Evolutionary conservation across 1,140 invertebrate species (phyloP).

Genomic region (Bombus sibiricus): DNA sequence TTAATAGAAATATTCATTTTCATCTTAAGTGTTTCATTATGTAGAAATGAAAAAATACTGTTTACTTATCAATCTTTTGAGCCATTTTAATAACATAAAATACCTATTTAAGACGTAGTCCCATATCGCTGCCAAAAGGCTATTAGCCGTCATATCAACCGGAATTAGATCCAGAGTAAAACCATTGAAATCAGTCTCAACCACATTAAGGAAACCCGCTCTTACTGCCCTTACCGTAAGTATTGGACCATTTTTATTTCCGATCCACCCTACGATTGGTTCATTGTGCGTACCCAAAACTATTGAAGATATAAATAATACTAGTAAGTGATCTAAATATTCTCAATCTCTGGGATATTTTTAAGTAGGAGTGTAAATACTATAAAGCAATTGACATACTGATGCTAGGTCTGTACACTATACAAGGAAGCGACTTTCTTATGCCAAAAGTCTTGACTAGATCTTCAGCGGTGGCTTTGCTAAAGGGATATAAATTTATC

Average conservation of each 20-base stretch:
- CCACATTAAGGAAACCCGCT: constrained; percentile 86
- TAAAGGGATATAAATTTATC: constrained; percentile 85
- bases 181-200: constrained; percentile 73
- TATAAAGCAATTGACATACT: constrained; percentile 74
- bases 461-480: constrained; percentile 85
- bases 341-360: not conserved
- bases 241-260: constrained; percentile 89
- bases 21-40: not conserved
- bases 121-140: constrained; percentile 88
- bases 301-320: constrained; percentile 61
- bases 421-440: constrained; percentile 83
- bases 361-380: not conserved
- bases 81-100: not conserved
- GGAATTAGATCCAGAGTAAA: constrained; percentile 87
- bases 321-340: not conserved
- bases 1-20: not conserved
- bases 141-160: constrained; percentile 91
- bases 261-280: constrained; percentile 88
- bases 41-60: constrained; percentile 2
- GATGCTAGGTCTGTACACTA: constrained; percentile 84
- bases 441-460: constrained; percentile 82
- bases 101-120: constrained; percentile 84
- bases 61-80: not conserved
- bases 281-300: constrained; percentile 89
- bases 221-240: constrained; percentile 82